Evolutionary conservation across 1,140 invertebrate species (phyloP).

Genomic region (Zaprionus inermis): DNA sequence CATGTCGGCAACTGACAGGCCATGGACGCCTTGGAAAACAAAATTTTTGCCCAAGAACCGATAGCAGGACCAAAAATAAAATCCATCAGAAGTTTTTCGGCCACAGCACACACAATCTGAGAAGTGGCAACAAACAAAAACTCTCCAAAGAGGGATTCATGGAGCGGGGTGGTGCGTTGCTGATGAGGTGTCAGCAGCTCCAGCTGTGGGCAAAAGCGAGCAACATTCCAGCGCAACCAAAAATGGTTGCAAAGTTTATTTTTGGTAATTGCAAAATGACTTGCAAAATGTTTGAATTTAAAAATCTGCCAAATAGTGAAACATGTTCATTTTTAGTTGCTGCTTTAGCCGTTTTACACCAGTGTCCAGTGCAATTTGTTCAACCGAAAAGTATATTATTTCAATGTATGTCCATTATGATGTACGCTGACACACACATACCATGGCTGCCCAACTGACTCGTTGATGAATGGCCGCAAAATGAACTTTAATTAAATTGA

Average conservation of each 20-base stretch:
- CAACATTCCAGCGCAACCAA: background rate
- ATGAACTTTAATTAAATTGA: slow-evolving; percentile 73
- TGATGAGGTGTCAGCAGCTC: background rate
- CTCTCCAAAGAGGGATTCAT: slow-evolving; percentile 15
- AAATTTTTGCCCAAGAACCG: slow-evolving; percentile 31
- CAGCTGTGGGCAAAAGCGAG: background rate
- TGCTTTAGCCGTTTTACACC: background rate
- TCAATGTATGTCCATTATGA: slow-evolving; percentile 54
- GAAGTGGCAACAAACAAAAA: slow-evolving; percentile 50
- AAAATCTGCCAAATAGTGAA: background rate
- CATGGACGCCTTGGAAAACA: slow-evolving; percentile 12
- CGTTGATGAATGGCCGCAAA: slow-evolving; percentile 60
- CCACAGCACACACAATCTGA: slow-evolving; percentile 38
- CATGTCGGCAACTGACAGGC: slow-evolving; percentile 65
- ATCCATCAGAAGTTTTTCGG: slow-evolving; percentile 68
- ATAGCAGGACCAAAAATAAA: slow-evolving; percentile 52
- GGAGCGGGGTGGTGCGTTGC: background rate
- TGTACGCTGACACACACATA: slow-evolving; percentile 9
- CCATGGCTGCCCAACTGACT: slow-evolving; percentile 11
- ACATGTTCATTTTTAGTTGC: background rate
- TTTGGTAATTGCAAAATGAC: too few species aligned
- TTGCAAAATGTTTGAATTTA: too few species aligned
- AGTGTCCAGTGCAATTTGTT: slow-evolving; percentile 44
- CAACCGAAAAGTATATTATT: slow-evolving; percentile 53
- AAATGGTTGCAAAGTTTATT: slow-evolving; percentile 3